Base-by-base conservation (phyloP, 2,888 invertebrate genomes). In the Nemotelus nigrinus region DNA sequence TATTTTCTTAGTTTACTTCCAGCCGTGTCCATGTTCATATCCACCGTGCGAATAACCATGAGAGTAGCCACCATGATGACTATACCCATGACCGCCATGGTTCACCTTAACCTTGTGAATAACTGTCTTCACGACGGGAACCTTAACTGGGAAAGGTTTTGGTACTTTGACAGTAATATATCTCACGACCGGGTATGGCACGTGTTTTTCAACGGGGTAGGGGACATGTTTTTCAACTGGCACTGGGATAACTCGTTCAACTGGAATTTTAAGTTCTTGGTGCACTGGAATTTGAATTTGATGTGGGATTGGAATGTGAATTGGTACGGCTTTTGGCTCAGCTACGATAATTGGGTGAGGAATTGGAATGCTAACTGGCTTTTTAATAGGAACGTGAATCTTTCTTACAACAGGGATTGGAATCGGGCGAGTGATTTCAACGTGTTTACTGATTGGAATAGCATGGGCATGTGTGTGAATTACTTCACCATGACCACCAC, bases 131-230 rank as follows among this genome's bases (percentile, higher is more conserved):
- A 90, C 89, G 7, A 93, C 91, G 77, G 92, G 93, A 79, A 94
- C 90, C 84, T 92, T 92, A 2, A 94, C 92, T 43, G 94, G 94
- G 85, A 92, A 94, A 0, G 94, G 94, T 81, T 93, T 92, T 48
- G 94, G 93, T 50, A 94, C 91, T 81, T 93, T 92, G 2, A 94
- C 92, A 78, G 92, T 92, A 7, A 93, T 90, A 77, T 94, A 94
- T 82, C 93, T 92, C 83, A 93, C 90, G 5, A 94, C 91, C 77
- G 90, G 91, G 81, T 90, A 90, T 0, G 92, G 93, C 0, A 93
- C 90, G 81, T 92, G 92, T 83, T 93, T 94, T 82, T 93, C 91
- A 0, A 94, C 93, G 0, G 94, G 93, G 83, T 93, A 91, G 0
- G 94, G 94, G 0, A 91, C 87, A 77, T 90, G 89, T 82, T 92